Conservation (phyloP, 2,113 vertebrate species). For the Vulpes ferrilata region DNA sequence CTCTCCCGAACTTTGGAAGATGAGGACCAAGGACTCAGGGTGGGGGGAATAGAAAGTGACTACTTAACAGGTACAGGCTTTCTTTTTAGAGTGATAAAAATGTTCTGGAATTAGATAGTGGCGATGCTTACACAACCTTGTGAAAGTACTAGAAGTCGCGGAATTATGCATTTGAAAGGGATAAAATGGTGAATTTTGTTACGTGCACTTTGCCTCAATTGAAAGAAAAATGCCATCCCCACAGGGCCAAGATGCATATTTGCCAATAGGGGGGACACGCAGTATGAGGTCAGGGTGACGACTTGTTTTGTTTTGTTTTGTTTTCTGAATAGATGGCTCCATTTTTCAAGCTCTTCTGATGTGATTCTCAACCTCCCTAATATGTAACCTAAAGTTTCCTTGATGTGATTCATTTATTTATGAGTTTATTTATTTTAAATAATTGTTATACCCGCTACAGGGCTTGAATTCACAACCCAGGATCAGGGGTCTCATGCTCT, state of each 20-base stretch:
- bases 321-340: not conserved
- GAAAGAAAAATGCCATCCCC: not conserved
- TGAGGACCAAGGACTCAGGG: not conserved
- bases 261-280: not conserved
- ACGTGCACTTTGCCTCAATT: not conserved
- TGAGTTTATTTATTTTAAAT: not conserved
- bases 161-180: not conserved
- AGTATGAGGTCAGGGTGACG: not conserved
- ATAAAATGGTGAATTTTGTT: conserved; percentile 21
- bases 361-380: not conserved
- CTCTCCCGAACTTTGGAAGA: not conserved
- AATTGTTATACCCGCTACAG: not conserved
- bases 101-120: not conserved
- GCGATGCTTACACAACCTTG: not conserved
- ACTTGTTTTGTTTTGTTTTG: not conserved
- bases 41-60: not conserved
- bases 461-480: not conserved
- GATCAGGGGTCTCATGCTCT: not conserved
- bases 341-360: conserved; percentile 24
- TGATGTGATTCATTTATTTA: not conserved
- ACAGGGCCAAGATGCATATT: not conserved
- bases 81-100: conserved; percentile 25
- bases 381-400: not conserved
- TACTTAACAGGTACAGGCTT: not conserved
- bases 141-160: not conserved